Evolutionary conservation across 2,797 vertebrate species (phyloP), one percentile per base, ranked within the genome.

Genomic region (Coregonus suidteri): DNA sequence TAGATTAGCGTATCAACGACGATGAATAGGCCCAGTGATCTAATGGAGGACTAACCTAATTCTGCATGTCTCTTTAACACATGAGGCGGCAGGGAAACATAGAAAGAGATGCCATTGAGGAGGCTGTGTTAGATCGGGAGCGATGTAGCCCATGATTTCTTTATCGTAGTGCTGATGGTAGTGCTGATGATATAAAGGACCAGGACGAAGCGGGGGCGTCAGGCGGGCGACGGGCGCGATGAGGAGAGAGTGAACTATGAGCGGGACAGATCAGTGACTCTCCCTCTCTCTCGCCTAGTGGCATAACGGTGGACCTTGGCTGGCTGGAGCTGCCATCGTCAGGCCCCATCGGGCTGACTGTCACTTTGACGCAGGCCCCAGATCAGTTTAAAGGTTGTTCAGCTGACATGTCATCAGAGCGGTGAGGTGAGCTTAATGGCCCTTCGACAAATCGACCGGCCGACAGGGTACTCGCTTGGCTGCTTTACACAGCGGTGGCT

Each of bases 351-450:
- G 84, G 88, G 77, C 82, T 31, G 1, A 77, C 88, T 91, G 90
- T 92, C 91, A 90, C 87, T 85, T 88, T 78, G 37, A 73, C 81
- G 52, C 85, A 83, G 87, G 82, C 86, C 86, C 88, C 84, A 83
- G 87, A 91, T 92, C 88, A 87, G 88, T 93, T 89, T 90, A 89
- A 91, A 91, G 86, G 86, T 94, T 94, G 93, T 91, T 90, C 90
- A 92, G 90, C 89, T 94, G 93, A 94, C 93, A 93, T 92, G 93
- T 93, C 91, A 89, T 2, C 82, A 9, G 77, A 80, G 82, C 81
- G 76, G 73, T 91, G 90, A 92, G 87, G 84, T 88, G 80, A 75
- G 81, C 78, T 87, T 89, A 89, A 92, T 91, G 87, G 82, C 85
- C 77, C 81, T 88, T 83, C 76, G 83, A 87, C 89, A 91, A 92